Evolutionary conservation across 2,888 invertebrate species (phyloP).

Genomic region (Diabrotica balteata): DNA sequence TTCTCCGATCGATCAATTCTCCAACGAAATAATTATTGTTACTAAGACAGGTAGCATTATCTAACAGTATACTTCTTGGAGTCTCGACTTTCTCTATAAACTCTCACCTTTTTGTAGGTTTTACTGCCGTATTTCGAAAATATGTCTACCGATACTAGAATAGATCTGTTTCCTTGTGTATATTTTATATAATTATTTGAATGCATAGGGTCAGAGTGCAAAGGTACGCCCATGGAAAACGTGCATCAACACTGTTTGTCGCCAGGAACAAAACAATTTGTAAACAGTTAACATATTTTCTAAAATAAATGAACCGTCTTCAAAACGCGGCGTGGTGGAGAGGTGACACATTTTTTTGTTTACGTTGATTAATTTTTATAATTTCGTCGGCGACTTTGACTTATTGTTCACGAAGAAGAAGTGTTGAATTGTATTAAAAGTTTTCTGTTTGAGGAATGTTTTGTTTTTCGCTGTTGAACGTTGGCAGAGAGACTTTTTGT

Average conservation of each 20-base stretch:
- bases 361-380: slow-evolving; percentile 38
- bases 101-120: too few relatives aligned
- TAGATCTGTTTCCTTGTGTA: too few relatives aligned
- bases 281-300: slow-evolving; percentile 37
- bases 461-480: slow-evolving; percentile 13
- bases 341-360: slow-evolving; percentile 34
- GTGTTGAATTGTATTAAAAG: slow-evolving; percentile 28
- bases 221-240: slow-evolving; percentile 2
- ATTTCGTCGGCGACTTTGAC: slow-evolving; percentile 35
- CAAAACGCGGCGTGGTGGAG: slow-evolving; percentile 12
- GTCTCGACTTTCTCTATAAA: too few relatives aligned
- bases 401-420: slow-evolving; percentile 27
- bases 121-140: too few relatives aligned
- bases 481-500: slow-evolving; percentile 15
- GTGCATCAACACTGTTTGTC: slow-evolving; percentile 1
- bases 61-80: too few relatives aligned
- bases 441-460: slow-evolving; percentile 17
- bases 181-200: too few relatives aligned
- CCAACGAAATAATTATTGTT: too few relatives aligned
- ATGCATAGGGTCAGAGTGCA: too few relatives aligned
- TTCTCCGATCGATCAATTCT: too few relatives aligned
- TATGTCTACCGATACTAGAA: too few relatives aligned
- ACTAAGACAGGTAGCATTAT: too few relatives aligned
- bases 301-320: slow-evolving; percentile 37
- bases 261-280: slow-evolving; percentile 40